Conservation (phyloP, 2,888 invertebrate species). For the Tetranychus piercei region DNA sequence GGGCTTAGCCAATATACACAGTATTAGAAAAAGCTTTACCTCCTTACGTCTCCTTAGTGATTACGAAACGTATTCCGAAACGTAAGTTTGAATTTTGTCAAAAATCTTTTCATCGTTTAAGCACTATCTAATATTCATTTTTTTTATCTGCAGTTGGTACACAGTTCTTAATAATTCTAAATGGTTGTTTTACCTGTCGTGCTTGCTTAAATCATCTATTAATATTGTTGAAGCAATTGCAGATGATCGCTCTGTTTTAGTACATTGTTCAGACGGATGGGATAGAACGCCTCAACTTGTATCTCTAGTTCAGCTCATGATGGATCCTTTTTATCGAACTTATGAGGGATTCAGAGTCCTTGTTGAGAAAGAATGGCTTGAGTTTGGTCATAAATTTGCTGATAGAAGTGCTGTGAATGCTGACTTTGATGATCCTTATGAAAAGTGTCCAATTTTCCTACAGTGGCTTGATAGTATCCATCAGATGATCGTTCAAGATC, state of each 20-base stretch:
- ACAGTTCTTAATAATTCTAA: constrained; percentile 67
- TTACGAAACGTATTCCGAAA: neutral
- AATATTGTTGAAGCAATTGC: constrained; percentile 50
- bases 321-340: constrained; percentile 87
- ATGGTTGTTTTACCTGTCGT: constrained; percentile 77
- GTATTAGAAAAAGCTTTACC: constrained; percentile 77
- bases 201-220: constrained; percentile 58
- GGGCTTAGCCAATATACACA: constrained; percentile 91
- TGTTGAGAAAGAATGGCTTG: constrained; percentile 88
- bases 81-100: neutral
- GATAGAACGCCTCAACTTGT: constrained; percentile 94
- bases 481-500: constrained; percentile 69
- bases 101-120: neutral
- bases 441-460: constrained; percentile 87
- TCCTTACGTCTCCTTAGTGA: constrained; percentile 33
- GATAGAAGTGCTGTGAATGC: constrained; percentile 60
- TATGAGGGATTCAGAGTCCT: constrained; percentile 82
- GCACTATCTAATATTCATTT: neutral
- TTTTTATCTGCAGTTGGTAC: constrained; percentile 51
- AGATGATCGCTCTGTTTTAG: constrained; percentile 70
- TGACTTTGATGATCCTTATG: constrained; percentile 69
- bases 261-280: constrained; percentile 98
- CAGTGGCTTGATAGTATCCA: constrained; percentile 95
- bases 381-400: constrained; percentile 93
- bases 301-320: constrained; percentile 68